Conservation (phyloP, 2,113 vertebrate species). For the Martes martes region DNA sequence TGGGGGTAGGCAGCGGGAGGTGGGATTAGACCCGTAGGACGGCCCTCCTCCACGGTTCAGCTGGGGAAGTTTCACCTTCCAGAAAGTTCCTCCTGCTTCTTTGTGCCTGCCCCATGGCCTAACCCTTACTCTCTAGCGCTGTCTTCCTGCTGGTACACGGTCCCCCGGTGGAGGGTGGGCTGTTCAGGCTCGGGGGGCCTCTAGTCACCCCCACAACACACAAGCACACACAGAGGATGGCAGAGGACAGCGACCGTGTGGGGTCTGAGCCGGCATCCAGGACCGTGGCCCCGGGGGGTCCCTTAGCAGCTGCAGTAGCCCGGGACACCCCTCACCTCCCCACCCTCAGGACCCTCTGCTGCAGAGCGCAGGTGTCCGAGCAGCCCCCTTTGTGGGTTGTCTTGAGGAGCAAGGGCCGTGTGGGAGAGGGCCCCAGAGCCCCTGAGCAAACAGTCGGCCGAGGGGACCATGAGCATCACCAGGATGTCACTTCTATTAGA, state of each 20-base stretch:
- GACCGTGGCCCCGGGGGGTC: not conserved
- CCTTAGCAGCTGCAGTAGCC: not conserved
- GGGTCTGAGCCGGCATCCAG: accelerated
- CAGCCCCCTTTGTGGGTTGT: not conserved
- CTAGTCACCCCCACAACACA: too few relatives aligned
- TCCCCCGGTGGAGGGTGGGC: accelerated
- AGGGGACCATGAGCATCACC: accelerated
- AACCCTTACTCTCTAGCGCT: not conserved
- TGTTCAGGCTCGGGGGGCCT: not conserved
- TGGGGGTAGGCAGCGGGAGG: not conserved
- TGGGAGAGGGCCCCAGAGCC: accelerated
- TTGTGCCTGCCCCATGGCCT: not conserved
- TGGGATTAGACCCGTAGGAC: not conserved
- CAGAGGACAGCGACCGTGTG: accelerated
- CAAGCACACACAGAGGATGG: accelerated
- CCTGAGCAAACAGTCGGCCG: accelerated
- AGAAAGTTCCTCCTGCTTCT: not conserved
- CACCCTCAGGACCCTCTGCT: not conserved
- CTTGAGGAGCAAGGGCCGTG: not conserved
- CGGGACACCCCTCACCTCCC: not conserved
- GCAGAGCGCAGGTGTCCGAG: not conserved
- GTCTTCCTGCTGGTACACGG: not conserved
- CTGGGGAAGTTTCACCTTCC: not conserved
- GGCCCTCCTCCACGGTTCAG: not conserved
- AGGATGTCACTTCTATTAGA: accelerated